These are phyloP conservation scores for Gorsachius magnificus DNA, from an alignment of 2,797 vertebrate species.

Conservation along the genomic window DNA sequence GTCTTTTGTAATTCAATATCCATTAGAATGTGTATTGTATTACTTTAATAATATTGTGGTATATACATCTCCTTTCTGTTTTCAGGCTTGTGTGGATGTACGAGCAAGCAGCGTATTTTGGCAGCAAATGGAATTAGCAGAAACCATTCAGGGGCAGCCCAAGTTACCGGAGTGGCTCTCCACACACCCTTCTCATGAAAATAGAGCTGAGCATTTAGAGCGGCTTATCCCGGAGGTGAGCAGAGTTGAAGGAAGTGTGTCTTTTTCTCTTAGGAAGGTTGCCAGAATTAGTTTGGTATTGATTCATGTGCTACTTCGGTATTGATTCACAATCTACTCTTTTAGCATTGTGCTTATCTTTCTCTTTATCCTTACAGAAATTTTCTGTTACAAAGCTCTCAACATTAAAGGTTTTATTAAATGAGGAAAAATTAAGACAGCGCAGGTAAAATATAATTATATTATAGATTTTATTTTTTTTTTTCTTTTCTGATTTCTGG, in stretches of 20 bases:
- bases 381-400: neutral
- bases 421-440: neutral
- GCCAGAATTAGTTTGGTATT: neutral
- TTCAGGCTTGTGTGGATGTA: constrained; percentile 92
- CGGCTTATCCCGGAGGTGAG: constrained; percentile 89
- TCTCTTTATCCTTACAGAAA: neutral
- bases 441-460: neutral
- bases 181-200: constrained; percentile 93
- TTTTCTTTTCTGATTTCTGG: neutral
- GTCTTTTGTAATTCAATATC: neutral
- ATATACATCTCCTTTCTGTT: neutral
- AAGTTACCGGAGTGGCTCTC: constrained; percentile 91
- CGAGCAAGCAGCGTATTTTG: constrained; percentile 92
- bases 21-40: neutral
- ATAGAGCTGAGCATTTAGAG: constrained; percentile 84
- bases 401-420: neutral
- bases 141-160: constrained; percentile 76
- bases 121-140: constrained; percentile 89
- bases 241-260: neutral
- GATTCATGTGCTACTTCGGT: neutral
- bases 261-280: neutral
- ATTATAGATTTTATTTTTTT: neutral
- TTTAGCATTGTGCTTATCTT: neutral
- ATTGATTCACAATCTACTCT: neutral
- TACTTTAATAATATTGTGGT: neutral